These are phyloP conservation scores for Heliconius cydno DNA, from an alignment of 2,888 invertebrate genomes.

Conservation along the genomic window DNA sequence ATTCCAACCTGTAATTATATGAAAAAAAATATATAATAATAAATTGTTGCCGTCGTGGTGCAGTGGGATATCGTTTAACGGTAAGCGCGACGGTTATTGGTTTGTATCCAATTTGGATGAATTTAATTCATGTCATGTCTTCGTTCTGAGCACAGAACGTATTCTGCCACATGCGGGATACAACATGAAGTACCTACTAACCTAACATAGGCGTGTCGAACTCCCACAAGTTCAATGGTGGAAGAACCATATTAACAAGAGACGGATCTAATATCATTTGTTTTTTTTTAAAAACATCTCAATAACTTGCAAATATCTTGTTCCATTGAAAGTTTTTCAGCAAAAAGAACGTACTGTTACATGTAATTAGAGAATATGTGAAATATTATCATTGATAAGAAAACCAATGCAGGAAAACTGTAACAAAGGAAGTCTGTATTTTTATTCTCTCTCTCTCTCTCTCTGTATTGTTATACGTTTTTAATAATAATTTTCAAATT, in stretches of 20 bases:
- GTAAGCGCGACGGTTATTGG: no score
- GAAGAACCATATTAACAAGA: conserved; percentile 83
- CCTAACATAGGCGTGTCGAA: conserved; percentile 47
- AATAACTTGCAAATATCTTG: conserved; percentile 88
- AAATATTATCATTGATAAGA: conserved; percentile 87
- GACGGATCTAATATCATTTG: conserved; percentile 85
- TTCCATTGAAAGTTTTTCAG: conserved; percentile 91
- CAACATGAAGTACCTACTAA: not conserved
- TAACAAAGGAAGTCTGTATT: conserved; percentile 35
- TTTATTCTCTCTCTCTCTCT: not conserved
- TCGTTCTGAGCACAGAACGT: no score
- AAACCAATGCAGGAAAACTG: conserved; percentile 89
- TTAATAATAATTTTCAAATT: not conserved
- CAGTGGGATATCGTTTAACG: no score
- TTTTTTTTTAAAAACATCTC: conserved; percentile 85
- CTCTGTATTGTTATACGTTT: not conserved
- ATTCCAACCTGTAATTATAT: conserved; percentile 81
- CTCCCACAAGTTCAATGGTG: conserved; percentile 69
- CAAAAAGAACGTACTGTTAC: conserved; percentile 90
- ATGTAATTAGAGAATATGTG: conserved; percentile 95
- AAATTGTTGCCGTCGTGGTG: no score
- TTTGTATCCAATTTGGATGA: no score
- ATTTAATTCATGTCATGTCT: no score
- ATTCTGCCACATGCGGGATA: not conserved
- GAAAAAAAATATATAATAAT: conserved; percentile 37